Evolutionary conservation across 2,888 invertebrate genomes (phyloP).

Genomic region (Linnaemya vulpina): DNA sequence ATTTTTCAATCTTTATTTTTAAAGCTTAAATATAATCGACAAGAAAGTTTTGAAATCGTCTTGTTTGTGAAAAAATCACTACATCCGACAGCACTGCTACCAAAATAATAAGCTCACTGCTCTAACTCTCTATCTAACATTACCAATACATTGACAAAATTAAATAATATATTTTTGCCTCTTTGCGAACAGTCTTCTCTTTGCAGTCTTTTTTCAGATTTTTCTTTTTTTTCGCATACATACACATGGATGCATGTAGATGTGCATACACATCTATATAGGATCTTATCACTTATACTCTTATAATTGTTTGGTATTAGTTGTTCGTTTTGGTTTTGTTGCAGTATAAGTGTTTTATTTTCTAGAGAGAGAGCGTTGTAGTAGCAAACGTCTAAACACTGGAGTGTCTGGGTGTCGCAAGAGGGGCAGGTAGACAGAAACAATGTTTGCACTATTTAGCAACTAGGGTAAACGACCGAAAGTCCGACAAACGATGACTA

Average conservation of each 20-base stretch:
- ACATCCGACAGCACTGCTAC: background rate
- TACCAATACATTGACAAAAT: conserved; percentile 8
- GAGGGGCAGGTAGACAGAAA: conserved; percentile 14
- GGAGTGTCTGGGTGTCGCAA: background rate
- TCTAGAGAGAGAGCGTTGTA: conserved; percentile 42
- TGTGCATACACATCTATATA: no score
- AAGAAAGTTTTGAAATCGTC: background rate
- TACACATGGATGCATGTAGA: background rate
- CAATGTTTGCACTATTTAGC: conserved; percentile 61
- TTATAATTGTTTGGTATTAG: conserved; percentile 32
- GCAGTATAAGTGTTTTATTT: conserved; percentile 15
- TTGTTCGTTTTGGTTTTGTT: conserved; percentile 7
- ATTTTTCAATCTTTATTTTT: background rate
- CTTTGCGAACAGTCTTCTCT: background rate
- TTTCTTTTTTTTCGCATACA: conserved; percentile 3
- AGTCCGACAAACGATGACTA: conserved; percentile 83
- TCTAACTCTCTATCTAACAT: conserved; percentile 61
- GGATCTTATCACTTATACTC: conserved; percentile 51
- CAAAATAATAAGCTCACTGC: conserved; percentile 11
- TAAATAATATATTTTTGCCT: conserved; percentile 2
- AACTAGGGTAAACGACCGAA: conserved; percentile 83
- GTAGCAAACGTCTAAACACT: background rate
- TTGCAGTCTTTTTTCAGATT: conserved; percentile 19
- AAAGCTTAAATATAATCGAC: background rate
- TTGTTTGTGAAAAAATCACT: background rate